Percentiles rank a stretch among this genome's conserved stretches.
Evolutionary conservation across 2,797 vertebrate genomes (phyloP).

Genomic region (Enteromius mattozi): DNA sequence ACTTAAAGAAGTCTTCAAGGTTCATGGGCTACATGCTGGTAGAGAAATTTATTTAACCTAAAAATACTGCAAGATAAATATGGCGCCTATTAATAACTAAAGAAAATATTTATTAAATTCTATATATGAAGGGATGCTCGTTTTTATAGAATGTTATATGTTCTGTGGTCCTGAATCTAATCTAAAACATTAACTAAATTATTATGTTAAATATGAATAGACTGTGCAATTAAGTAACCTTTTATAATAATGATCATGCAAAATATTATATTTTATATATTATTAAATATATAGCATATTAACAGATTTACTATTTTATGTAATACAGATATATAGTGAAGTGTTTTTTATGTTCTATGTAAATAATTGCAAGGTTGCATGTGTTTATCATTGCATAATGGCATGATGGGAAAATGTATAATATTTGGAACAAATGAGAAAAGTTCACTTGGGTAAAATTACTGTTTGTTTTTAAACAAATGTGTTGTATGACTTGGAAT

Average conservation of each 20-base stretch:
- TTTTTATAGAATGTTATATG: neutral
- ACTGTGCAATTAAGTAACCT: neutral
- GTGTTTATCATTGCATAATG: neutral
- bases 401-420: neutral
- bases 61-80: neutral
- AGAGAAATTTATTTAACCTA: neutral
- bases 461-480: neutral
- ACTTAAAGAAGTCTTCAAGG: constrained; percentile 52
- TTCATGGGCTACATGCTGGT: constrained; percentile 1
- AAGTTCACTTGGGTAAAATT: neutral
- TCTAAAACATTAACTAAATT: too few species aligned
- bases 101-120: neutral
- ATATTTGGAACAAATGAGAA: neutral
- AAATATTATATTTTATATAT: neutral
- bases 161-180: too few species aligned
- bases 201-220: too few species aligned
- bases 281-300: neutral
- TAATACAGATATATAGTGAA: too few species aligned
- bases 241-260: neutral
- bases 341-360: neutral
- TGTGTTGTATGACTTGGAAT: neutral
- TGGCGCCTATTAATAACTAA: neutral
- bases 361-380: neutral
- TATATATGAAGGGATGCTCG: neutral
- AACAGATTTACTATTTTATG: neutral